phyloP scores from a whole-genome alignment of 2,797 vertebrate genomes.

The Champsocephalus gunnari region DNA sequence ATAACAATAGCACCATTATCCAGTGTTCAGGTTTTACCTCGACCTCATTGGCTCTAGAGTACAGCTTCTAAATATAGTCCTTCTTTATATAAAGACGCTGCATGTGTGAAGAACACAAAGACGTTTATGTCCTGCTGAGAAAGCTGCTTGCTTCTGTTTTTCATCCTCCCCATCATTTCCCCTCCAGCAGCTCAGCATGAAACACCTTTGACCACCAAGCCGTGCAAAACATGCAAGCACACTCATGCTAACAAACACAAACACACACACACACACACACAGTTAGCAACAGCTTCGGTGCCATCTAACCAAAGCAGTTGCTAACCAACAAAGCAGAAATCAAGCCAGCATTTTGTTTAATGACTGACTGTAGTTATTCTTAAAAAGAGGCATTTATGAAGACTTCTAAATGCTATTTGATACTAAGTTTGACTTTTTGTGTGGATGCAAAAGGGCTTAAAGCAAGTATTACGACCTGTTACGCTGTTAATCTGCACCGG shows the following conservation, averaged over 20 bases:
- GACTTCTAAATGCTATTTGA: not conserved
- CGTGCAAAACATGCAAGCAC: conserved; percentile 1
- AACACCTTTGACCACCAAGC: conserved; percentile 33
- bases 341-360: not conserved
- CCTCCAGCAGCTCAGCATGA: conserved; percentile 58
- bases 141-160: conserved; percentile 63
- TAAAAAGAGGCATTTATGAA: conserved; percentile 6
- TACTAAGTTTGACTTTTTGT: not conserved
- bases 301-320: not conserved
- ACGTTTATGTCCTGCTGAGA: conserved; percentile 62
- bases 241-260: not conserved
- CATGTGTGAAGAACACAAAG: conserved; percentile 57
- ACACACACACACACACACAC: not conserved
- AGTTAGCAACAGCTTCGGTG: not conserved
- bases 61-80: conserved; percentile 50
- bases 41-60: not conserved
- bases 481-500: not conserved
- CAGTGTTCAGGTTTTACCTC: conserved; percentile 1
- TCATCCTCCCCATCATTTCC: conserved; percentile 73
- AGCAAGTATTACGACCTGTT: not conserved
- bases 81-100: conserved; percentile 40
- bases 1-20: conserved; percentile 4
- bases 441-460: not conserved
- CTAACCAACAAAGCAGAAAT: not conserved
- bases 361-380: not conserved